Evolutionary conservation across 1,140 invertebrate genomes (phyloP), one percentile per base, ranked within the genome.

Genomic region (Adoxophyes honmai): DNA sequence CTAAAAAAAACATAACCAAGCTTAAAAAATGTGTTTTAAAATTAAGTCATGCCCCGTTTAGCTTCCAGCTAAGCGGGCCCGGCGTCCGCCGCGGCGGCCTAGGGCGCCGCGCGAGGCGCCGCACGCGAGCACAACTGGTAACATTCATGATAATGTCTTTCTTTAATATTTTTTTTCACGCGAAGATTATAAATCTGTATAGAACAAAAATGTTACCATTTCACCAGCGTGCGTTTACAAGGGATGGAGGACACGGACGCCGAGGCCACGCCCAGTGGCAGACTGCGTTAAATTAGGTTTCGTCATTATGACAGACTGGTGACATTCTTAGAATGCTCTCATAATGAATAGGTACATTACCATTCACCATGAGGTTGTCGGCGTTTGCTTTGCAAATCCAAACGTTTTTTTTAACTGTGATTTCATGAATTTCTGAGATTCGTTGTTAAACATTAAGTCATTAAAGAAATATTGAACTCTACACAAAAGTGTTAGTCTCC

Each of bases 311-410:
- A 55, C 55, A 61, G 72, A 73, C 67, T 62, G 71, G 64, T 69
- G 62, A 63, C 71, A 69, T 74, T 75, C 73, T 81, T 72, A 63
- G 73, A 76, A 67, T 66, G 73, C 58, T 48, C 42, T n/a, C 42
- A 18, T 48, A 48, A 60, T 56, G 73, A 67, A 60, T 70, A 62
- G 35, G 52, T 62, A 63, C 55, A 67, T 54, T 60, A 61, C 52
- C 65, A 64, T 64, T 52, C n/a, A n/a, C n/a, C n/a, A n/a, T n/a
- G 55, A 51, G 63, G 57, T 66, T 57, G 42, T 55, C 64, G 64
- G 63, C 78, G 52, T 75, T 81, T 80, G 85, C 82, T 86, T 70
- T 74, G 85, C 85, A 86, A 83, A 78, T 71, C 69, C 74, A 64
- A 58, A 59, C 57, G 62, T 59, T 60, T 57, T 59, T 39, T 64